phyloP scores from a whole-genome alignment of 2,888 invertebrate genomes.

The Lycaena phlaeas region DNA sequence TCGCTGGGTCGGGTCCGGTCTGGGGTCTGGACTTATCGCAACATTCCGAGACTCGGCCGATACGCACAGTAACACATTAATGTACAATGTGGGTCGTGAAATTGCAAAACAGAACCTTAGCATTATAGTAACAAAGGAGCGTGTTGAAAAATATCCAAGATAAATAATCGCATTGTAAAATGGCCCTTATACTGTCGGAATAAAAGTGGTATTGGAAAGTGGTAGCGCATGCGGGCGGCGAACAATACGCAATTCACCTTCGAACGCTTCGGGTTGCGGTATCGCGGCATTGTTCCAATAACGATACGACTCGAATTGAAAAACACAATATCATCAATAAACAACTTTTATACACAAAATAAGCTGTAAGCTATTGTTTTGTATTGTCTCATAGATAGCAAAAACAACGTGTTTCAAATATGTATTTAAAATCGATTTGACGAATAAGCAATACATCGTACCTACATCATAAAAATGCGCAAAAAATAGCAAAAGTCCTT shows the following conservation, averaged over 20 bases:
- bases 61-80: constrained; percentile 63
- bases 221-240: constrained; percentile 58
- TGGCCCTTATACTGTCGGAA: constrained; percentile 58
- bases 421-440: too few relatives aligned
- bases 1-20: constrained; percentile 15
- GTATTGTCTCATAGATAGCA: too few relatives aligned
- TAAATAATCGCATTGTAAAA: constrained; percentile 40
- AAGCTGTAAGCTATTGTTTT: too few relatives aligned
- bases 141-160: constrained; percentile 23
- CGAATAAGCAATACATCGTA: too few relatives aligned
- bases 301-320: constrained; percentile 58
- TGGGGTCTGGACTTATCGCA: constrained; percentile 53
- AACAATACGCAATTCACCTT: constrained; percentile 74
- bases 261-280: constrained; percentile 70
- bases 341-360: constrained; percentile 30
- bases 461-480: too few relatives aligned
- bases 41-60: constrained; percentile 65
- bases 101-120: constrained; percentile 26
- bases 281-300: constrained; percentile 70
- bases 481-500: too few relatives aligned
- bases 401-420: too few relatives aligned
- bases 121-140: constrained; percentile 20
- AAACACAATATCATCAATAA: constrained; percentile 49
- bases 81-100: constrained; percentile 24
- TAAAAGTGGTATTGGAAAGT: constrained; percentile 65